These are phyloP conservation scores for Mormyrus iriodes DNA, from an alignment of 2,113 vertebrate genomes.

Conservation along the genomic window DNA sequence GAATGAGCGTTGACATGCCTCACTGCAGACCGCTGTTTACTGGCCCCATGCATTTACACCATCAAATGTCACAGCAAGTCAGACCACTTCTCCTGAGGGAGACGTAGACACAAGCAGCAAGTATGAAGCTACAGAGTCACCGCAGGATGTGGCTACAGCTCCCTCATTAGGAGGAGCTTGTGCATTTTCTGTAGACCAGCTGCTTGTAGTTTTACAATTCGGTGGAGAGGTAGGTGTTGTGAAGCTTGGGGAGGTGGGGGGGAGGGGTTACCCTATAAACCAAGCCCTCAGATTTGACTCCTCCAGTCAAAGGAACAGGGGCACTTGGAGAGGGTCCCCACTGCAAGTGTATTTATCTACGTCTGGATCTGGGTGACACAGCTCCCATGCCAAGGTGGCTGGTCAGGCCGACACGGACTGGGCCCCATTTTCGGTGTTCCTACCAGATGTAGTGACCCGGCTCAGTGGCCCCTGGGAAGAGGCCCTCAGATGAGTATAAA, in stretches of 20 bases:
- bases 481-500: constrained; percentile 27
- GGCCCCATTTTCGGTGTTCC: constrained; percentile 27
- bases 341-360: constrained; percentile 69
- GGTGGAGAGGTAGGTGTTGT: constrained; percentile 46
- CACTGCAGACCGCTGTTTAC: background rate
- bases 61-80: background rate
- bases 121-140: background rate
- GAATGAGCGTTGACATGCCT: background rate
- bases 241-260: constrained; percentile 25
- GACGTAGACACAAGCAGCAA: background rate
- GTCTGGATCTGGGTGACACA: constrained; percentile 45
- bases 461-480: constrained; percentile 35
- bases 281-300: constrained; percentile 58
- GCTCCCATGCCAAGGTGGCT: constrained; percentile 40
- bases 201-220: constrained; percentile 68
- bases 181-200: constrained; percentile 51
- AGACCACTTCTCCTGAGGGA: background rate
- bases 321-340: constrained; percentile 52
- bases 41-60: background rate
- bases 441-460: constrained; percentile 35
- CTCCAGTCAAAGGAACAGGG: constrained; percentile 32
- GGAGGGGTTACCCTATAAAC: constrained; percentile 64
- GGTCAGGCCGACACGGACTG: background rate
- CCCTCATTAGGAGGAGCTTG: constrained; percentile 14
- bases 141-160: background rate